These are phyloP conservation scores for Dinomys branickii DNA, from an alignment of 2,113 vertebrate genomes.

Conservation along the genomic window DNA sequence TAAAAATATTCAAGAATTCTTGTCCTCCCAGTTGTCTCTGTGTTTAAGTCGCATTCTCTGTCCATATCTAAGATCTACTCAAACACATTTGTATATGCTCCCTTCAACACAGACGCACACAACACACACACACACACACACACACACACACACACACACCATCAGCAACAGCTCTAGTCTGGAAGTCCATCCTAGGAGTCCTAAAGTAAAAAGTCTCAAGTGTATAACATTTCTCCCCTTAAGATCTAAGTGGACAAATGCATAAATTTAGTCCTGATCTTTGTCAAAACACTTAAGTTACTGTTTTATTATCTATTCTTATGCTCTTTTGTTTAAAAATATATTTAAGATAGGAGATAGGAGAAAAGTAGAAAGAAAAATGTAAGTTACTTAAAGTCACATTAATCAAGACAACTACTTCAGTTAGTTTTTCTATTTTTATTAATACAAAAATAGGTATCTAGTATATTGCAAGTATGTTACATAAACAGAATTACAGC, in stretches of 20 bases:
- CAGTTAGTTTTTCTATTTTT: slow-evolving; percentile 7
- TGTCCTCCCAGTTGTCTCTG: neutral
- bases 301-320: neutral
- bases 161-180: neutral
- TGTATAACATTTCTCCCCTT: neutral
- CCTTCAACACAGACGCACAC: fast-evolving
- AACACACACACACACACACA: too few species aligned
- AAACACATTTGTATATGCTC: neutral
- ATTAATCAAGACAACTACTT: neutral
- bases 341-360: neutral
- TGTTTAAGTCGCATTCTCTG: neutral
- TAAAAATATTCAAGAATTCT: slow-evolving; percentile 23
- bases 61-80: neutral
- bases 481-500: neutral
- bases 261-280: neutral
- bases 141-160: neutral
- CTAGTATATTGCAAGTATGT: neutral
- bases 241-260: neutral
- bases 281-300: neutral
- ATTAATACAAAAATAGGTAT: slow-evolving; percentile 26
- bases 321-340: neutral
- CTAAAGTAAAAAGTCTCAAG: neutral
- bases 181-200: neutral
- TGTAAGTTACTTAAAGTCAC: neutral
- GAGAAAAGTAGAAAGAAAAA: slow-evolving; percentile 29